These are phyloP conservation scores for Cryptocheilus praepositus DNA, from an alignment of 2,888 invertebrate genomes.

Conservation along the genomic window DNA sequence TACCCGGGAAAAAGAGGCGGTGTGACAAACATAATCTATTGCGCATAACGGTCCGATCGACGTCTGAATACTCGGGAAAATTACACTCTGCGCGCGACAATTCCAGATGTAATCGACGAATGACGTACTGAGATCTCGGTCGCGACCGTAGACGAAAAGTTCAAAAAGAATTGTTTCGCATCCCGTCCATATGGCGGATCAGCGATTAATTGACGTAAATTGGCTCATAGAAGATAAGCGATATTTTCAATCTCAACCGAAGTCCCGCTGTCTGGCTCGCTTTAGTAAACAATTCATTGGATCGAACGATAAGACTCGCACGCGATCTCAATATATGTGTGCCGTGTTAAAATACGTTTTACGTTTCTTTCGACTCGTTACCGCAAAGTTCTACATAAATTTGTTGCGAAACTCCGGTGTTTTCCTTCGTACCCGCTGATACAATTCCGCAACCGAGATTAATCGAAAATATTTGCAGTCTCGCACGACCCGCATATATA, in stretches of 20 bases:
- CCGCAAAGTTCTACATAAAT: background rate
- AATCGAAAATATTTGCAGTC: too few species aligned
- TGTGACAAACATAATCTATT: conserved; percentile 21
- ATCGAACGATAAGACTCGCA: background rate
- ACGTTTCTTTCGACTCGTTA: too few species aligned
- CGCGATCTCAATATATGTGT: too few species aligned
- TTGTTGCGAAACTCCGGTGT: background rate
- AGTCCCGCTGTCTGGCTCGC: conserved; percentile 44
- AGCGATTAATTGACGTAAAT: conserved; percentile 43
- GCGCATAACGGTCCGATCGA: conserved; percentile 32
- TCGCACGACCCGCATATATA: too few species aligned
- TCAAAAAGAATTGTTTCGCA: background rate
- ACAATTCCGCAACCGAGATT: too few species aligned
- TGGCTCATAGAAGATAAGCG: conserved; percentile 32
- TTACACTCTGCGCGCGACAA: too few species aligned
- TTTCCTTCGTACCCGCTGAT: background rate
- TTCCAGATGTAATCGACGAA: conserved; percentile 33
- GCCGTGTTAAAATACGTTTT: too few species aligned
- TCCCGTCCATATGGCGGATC: conserved; percentile 14
- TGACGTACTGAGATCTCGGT: conserved; percentile 21
- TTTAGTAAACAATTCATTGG: conserved; percentile 24
- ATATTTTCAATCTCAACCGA: conserved; percentile 38
- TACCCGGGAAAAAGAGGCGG: background rate
- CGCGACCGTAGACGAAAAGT: background rate
- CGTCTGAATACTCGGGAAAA: conserved; percentile 19